Evolutionary conservation across 1,140 invertebrate species (phyloP).

Genomic region (Penaeus indicus): DNA sequence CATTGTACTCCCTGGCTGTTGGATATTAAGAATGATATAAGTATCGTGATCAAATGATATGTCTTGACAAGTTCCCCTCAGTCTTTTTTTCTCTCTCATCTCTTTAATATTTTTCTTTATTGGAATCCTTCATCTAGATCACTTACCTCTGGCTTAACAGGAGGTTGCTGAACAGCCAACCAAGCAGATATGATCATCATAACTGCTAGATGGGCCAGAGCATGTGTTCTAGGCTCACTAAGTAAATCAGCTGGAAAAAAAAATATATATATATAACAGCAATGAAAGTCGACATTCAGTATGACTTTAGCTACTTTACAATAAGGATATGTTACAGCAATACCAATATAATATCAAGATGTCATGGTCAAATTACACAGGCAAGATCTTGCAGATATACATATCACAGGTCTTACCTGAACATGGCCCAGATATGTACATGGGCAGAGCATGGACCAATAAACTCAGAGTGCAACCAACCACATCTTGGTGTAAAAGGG

Average conservation of each 20-base stretch:
- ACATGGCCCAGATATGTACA: constrained; percentile 58
- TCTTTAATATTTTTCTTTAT: no score
- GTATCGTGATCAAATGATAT: no score
- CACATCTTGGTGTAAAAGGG: constrained; percentile 62
- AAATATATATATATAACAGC: not conserved
- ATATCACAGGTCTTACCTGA: constrained; percentile 27
- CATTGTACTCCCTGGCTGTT: constrained; percentile 39
- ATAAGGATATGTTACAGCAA: not conserved
- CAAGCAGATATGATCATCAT: constrained; percentile 56
- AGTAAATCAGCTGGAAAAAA: constrained; percentile 47
- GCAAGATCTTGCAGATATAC: no score
- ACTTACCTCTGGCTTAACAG: constrained; percentile 48
- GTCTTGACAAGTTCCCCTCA: no score
- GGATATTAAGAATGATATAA: no score
- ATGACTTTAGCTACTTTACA: not conserved
- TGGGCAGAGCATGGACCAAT: constrained; percentile 50
- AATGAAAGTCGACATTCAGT: not conserved
- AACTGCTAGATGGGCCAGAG: constrained; percentile 46
- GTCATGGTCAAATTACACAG: no score
- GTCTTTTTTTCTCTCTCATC: no score
- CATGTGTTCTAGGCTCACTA: constrained; percentile 47
- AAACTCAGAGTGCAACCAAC: constrained; percentile 60
- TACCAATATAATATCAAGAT: no score
- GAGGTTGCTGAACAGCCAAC: constrained; percentile 53
- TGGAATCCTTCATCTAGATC: no score